A percentile compares a stretch with the other conserved stretches of the same genome.
Conservation (phyloP, 2,888 invertebrate genomes). For the Nebria brevicollis region DNA sequence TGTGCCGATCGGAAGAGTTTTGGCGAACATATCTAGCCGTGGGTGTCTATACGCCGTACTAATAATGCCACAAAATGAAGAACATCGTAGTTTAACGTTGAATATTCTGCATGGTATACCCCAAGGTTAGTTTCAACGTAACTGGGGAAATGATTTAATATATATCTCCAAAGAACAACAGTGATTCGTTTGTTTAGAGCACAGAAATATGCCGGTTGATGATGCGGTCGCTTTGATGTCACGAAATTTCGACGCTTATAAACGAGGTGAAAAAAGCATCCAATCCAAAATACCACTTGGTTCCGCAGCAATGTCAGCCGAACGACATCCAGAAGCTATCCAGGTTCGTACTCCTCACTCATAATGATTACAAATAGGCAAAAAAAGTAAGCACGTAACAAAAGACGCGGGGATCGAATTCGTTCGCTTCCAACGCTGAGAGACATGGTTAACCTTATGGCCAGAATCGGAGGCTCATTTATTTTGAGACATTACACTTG, state of each 20-base stretch:
- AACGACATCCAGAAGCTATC: conserved; percentile 72
- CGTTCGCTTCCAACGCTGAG: too few species aligned
- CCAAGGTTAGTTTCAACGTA: conserved; percentile 70
- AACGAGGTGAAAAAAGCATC: conserved; percentile 63
- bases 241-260: conserved; percentile 74
- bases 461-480: too few species aligned
- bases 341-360: conserved; percentile 64
- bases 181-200: conserved; percentile 69
- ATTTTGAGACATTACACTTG: too few species aligned
- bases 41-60: conserved; percentile 91
- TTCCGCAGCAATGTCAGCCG: conserved; percentile 58
- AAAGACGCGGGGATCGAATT: too few species aligned
- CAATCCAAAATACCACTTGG: conserved; percentile 53
- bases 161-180: neutral
- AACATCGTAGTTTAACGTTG: conserved; percentile 85
- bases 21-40: conserved; percentile 89
- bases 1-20: conserved; percentile 79
- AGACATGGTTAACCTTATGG: too few species aligned
- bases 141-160: neutral
- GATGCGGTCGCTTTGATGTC: conserved; percentile 85
- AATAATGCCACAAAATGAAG: conserved; percentile 86
- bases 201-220: conserved; percentile 95
- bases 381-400: too few species aligned
- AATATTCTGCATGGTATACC: conserved; percentile 92
- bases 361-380: too few species aligned